Evolutionary conservation across 1,140 invertebrate genomes (phyloP).

Genomic region (Medauroidea extradentata): DNA sequence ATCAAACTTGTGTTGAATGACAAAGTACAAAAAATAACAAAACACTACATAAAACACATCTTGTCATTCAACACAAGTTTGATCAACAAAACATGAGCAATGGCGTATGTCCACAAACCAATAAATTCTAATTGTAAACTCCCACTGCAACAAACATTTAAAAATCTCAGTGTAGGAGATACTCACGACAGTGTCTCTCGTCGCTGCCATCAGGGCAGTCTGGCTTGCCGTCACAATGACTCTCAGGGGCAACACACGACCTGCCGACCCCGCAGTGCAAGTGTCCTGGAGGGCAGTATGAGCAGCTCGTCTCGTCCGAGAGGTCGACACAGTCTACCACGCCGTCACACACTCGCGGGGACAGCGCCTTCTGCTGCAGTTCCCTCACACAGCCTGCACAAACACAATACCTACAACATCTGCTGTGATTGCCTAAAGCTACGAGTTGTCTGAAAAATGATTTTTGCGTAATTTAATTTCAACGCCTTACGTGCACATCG

Average conservation of each 20-base stretch:
- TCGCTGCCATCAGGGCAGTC: constrained; percentile 85
- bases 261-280: constrained; percentile 74
- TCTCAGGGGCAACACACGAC: constrained; percentile 62
- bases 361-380: constrained; percentile 63
- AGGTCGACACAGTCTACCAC: constrained; percentile 80
- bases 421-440: neutral
- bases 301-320: constrained; percentile 70
- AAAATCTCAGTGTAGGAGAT: too few relatives aligned
- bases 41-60: too few relatives aligned
- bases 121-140: too few relatives aligned
- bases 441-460: neutral
- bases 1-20: too few relatives aligned
- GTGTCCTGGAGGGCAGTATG: constrained; percentile 64
- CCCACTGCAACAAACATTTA: constrained; percentile 56
- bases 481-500: too few relatives aligned
- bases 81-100: too few relatives aligned
- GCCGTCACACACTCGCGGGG: constrained; percentile 76
- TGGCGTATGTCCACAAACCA: too few relatives aligned
- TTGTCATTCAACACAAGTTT: too few relatives aligned
- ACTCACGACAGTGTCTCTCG: constrained; percentile 79
- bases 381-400: constrained; percentile 62
- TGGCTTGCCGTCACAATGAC: constrained; percentile 72
- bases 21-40: too few relatives aligned
- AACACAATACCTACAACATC: neutral
- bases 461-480: too few relatives aligned